Evolutionary conservation across 2,797 vertebrate genomes (phyloP).

Genomic region (Pelodytes ibericus): DNA sequence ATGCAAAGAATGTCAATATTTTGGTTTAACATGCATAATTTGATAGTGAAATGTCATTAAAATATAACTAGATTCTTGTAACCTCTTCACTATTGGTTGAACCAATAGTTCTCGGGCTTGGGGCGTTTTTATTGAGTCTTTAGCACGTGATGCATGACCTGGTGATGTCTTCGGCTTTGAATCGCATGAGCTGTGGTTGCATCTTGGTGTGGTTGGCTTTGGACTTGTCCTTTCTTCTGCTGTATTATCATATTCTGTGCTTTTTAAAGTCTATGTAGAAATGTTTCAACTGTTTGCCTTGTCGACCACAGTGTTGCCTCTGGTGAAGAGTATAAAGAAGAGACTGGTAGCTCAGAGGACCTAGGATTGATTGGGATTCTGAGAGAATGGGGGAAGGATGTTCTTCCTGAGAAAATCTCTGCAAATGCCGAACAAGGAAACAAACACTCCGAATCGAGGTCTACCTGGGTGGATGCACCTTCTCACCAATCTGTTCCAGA

Average conservation of each 20-base stretch:
- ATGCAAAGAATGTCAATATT: too few species aligned
- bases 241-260: neutral
- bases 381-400: slow-evolving; percentile 51
- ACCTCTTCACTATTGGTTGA: neutral
- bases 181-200: slow-evolving; percentile 5
- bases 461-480: neutral
- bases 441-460: neutral
- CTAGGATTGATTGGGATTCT: slow-evolving; percentile 37
- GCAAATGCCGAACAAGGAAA: neutral
- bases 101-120: too few species aligned
- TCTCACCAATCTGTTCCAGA: neutral
- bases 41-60: too few species aligned
- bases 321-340: slow-evolving; percentile 31
- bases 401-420: slow-evolving; percentile 31
- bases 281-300: slow-evolving; percentile 18
- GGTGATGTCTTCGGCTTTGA: neutral
- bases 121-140: neutral
- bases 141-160: slow-evolving; percentile 35
- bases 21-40: too few species aligned
- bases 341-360: slow-evolving; percentile 26
- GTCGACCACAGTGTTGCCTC: slow-evolving; percentile 3
- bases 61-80: too few species aligned
- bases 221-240: neutral
- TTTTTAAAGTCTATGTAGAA: slow-evolving; percentile 6
- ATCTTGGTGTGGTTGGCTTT: slow-evolving; percentile 14